These are phyloP conservation scores for Heloderma charlesbogerti DNA, from an alignment of 2,113 vertebrate species.

Conservation along the genomic window DNA sequence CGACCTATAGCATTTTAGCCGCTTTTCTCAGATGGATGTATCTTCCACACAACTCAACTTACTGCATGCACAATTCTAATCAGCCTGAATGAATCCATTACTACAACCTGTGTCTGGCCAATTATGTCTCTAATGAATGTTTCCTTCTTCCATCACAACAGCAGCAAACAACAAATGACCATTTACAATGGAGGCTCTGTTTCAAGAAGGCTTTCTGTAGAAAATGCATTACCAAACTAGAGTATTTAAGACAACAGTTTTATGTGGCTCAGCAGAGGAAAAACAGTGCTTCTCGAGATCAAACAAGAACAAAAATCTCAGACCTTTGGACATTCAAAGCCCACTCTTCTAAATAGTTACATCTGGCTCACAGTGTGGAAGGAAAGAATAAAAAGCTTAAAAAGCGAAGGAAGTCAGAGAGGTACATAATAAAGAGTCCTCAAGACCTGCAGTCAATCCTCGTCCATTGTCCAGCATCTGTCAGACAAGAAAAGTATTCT, in stretches of 20 bases:
- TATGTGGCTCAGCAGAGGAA: not conserved
- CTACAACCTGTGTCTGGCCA: not conserved
- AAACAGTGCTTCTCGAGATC: not conserved
- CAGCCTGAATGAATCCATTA: not conserved
- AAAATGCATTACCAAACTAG: constrained; percentile 20
- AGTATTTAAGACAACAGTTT: not conserved
- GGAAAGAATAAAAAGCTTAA: constrained; percentile 12
- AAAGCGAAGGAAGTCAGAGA: constrained; percentile 7
- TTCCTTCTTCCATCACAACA: not conserved
- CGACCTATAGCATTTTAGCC: not conserved
- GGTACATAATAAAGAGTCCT: constrained; percentile 21
- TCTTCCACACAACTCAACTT: not conserved
- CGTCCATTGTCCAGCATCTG: constrained; percentile 55
- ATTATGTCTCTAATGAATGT: not conserved
- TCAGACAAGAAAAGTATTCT: constrained; percentile 54
- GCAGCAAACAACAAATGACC: not conserved
- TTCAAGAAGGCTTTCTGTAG: not conserved
- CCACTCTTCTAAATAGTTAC: rapidly evolving
- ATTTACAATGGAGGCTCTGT: not conserved
- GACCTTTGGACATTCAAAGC: constrained; percentile 7
- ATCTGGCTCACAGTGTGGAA: constrained; percentile 13
- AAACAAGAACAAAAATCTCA: not conserved
- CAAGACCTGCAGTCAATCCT: constrained; percentile 6
- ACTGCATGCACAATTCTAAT: not conserved
- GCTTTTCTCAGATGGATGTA: not conserved